Percentiles rank a stretch among this genome's conserved stretches.
Evolutionary conservation across 2,113 vertebrate species (phyloP).

Genomic region (Varanus komodoensis): DNA sequence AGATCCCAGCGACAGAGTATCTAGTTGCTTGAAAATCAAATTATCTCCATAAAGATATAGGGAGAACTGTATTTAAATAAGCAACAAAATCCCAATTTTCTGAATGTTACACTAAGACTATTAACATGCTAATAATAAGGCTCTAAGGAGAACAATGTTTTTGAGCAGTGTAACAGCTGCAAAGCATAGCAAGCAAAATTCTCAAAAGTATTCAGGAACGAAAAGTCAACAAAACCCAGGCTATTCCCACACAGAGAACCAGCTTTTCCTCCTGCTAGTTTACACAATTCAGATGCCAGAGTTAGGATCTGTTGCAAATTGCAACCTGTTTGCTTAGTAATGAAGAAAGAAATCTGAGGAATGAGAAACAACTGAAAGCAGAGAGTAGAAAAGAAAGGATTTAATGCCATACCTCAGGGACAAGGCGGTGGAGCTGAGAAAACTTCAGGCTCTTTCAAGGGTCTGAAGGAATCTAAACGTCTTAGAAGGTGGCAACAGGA

Average conservation of each 20-base stretch:
- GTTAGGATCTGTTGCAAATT: background rate
- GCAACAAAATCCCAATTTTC: background rate
- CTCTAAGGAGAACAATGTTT: background rate
- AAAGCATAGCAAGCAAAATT: background rate
- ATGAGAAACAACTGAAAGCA: background rate
- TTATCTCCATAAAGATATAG: background rate
- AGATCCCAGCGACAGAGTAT: conserved; percentile 36
- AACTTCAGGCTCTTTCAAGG: conserved; percentile 77
- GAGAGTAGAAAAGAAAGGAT: conserved; percentile 29
- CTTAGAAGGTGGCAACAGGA: conserved; percentile 84
- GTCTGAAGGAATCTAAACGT: conserved; percentile 83
- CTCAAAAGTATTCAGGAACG: rapidly evolving
- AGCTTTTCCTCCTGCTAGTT: background rate
- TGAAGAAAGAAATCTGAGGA: background rate
- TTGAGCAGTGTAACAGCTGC: conserved; percentile 24
- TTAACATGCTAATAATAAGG: background rate
- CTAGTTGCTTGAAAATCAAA: background rate
- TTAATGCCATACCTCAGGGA: conserved; percentile 77
- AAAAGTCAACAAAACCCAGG: background rate
- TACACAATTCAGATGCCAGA: rapidly evolving
- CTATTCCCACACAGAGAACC: background rate
- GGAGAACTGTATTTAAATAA: background rate
- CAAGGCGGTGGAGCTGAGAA: conserved; percentile 76
- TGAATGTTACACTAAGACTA: background rate
- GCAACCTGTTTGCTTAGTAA: background rate